Conservation (phyloP, 2,888 invertebrate genomes). For the Physocephala rufipes region DNA sequence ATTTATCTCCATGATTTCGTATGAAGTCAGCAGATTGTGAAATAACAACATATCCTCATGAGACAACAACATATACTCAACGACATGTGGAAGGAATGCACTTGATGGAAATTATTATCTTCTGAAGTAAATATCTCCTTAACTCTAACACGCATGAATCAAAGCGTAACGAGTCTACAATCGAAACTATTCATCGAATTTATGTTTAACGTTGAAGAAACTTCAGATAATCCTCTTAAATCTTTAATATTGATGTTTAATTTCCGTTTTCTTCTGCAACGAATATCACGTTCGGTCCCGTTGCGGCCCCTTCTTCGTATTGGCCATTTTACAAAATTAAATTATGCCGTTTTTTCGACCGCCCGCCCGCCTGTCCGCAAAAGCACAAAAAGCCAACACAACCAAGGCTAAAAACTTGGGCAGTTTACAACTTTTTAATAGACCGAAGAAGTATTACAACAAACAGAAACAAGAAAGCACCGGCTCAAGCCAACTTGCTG, state of each 20-base stretch:
- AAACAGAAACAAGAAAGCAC: slow-evolving; percentile 31
- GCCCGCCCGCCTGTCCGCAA: slow-evolving; percentile 28
- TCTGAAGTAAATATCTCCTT: too few species aligned
- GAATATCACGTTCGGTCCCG: not conserved
- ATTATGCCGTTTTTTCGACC: slow-evolving; percentile 49
- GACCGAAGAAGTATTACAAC: slow-evolving; percentile 54
- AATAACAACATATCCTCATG: too few species aligned
- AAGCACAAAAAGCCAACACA: slow-evolving; percentile 43
- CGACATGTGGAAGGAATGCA: too few species aligned
- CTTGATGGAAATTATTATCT: too few species aligned
- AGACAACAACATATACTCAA: too few species aligned
- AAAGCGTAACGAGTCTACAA: not conserved
- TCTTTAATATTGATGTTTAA: not conserved
- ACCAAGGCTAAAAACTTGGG: slow-evolving; percentile 51
- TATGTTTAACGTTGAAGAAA: too few species aligned
- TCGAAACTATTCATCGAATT: not conserved
- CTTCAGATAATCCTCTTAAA: too few species aligned
- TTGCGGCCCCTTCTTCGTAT: not conserved
- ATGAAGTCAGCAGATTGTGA: too few species aligned
- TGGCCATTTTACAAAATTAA: slow-evolving; percentile 46
- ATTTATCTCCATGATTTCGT: too few species aligned
- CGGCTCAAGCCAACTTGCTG: slow-evolving; percentile 43
- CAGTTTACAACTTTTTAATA: slow-evolving; percentile 63
- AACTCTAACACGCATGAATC: too few species aligned
- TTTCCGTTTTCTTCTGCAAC: not conserved